These are phyloP conservation scores for Brachionus sp. DNA, from an alignment of 1,140 invertebrate genomes.

Conservation along the genomic window DNA sequence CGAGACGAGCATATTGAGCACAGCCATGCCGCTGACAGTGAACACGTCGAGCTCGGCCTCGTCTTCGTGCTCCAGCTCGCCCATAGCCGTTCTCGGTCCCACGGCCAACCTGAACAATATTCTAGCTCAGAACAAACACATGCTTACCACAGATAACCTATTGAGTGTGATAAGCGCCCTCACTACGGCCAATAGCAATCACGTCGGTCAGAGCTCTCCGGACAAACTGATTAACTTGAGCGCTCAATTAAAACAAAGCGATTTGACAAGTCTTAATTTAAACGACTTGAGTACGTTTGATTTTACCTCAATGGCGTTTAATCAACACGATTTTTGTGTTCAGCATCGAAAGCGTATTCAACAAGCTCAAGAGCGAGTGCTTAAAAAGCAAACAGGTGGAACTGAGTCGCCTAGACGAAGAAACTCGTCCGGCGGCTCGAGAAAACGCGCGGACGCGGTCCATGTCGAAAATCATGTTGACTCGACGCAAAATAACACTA, in stretches of 20 bases:
- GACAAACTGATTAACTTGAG: neutral
- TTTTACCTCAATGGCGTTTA: slow-evolving; percentile 17
- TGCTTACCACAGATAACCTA: neutral
- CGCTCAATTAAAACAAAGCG: neutral
- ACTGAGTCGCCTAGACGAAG: neutral
- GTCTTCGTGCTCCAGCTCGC: neutral
- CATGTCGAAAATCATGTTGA: neutral
- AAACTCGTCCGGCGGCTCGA: neutral
- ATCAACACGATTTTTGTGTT: slow-evolving; percentile 40
- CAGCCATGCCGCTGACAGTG: neutral
- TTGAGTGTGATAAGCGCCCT: neutral
- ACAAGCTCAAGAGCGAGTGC: slow-evolving; percentile 36
- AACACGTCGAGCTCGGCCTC: neutral
- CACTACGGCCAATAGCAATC: neutral
- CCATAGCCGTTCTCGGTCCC: neutral
- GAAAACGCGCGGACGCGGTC: neutral
- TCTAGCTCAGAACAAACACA: neutral
- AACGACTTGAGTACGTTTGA: slow-evolving; percentile 7
- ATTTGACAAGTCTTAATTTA: neutral
- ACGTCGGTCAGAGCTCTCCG: neutral
- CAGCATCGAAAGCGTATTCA: slow-evolving; percentile 42
- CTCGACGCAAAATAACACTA: neutral
- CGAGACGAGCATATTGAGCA: neutral
- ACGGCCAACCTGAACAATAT: too few relatives aligned
- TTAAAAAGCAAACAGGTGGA: neutral